Percentiles rank a stretch among this genome's conserved stretches.
These are phyloP conservation scores for Scomber japonicus DNA, from an alignment of 2,113 vertebrate genomes.

Conservation along the genomic window DNA sequence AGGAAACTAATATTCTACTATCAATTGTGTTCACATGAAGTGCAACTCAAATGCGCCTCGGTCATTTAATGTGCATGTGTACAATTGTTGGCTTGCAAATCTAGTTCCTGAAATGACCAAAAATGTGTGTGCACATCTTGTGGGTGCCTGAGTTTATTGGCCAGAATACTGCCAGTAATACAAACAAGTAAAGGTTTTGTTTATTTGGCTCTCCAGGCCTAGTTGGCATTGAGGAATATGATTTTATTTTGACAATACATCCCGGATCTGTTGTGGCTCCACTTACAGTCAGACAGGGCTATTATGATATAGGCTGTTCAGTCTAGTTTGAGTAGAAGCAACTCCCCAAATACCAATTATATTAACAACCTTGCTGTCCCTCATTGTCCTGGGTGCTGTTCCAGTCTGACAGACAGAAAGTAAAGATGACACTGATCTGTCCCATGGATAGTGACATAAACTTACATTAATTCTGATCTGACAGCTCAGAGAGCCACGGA, in stretches of 20 bases:
- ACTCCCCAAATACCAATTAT: slow-evolving; percentile 44
- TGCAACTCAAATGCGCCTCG: background rate
- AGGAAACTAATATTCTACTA: background rate
- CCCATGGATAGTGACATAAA: background rate
- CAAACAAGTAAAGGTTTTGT: background rate
- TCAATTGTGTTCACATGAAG: background rate
- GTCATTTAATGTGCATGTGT: background rate
- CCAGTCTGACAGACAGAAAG: slow-evolving; percentile 22
- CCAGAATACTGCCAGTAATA: background rate
- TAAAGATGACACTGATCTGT: slow-evolving; percentile 21
- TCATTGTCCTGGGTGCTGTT: slow-evolving; percentile 33
- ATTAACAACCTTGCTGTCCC: slow-evolving; percentile 26
- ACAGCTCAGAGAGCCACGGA: too few relatives aligned
- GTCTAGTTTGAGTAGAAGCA: slow-evolving; percentile 21
- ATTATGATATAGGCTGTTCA: slow-evolving; percentile 4
- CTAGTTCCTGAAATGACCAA: background rate
- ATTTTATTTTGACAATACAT: slow-evolving; percentile 7
- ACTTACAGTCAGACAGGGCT: slow-evolving; percentile 6
- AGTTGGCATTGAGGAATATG: background rate
- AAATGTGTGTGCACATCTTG: background rate
- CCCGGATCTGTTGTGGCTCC: slow-evolving; percentile 4
- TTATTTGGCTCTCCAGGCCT: background rate
- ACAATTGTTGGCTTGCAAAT: background rate
- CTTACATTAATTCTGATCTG: background rate
- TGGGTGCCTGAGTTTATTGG: background rate